A percentile compares a stretch with the other conserved stretches of the same genome.
Conservation (phyloP, 2,797 vertebrate genomes). For the Pseudotriccus pelzelni region DNA sequence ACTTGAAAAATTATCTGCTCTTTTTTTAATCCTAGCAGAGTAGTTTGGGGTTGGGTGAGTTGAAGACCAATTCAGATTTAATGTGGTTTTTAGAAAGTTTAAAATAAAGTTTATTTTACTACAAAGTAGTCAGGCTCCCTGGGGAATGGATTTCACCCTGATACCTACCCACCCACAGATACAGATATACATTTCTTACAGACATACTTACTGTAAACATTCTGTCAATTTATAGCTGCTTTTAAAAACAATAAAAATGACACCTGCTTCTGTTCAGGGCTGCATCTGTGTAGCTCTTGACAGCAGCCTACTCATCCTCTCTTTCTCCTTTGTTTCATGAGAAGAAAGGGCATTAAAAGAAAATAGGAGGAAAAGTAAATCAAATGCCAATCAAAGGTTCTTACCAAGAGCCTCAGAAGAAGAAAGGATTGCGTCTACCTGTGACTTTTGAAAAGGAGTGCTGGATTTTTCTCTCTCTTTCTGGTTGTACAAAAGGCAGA, state of each 20-base stretch:
- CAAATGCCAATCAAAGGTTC: neutral
- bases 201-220: neutral
- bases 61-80: neutral
- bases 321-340: neutral
- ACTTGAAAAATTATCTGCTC: fast-evolving
- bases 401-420: neutral
- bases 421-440: neutral
- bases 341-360: neutral
- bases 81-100: neutral
- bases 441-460: neutral
- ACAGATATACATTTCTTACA: neutral
- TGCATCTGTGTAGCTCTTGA: neutral
- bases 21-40: neutral
- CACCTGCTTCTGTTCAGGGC: neutral
- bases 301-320: neutral
- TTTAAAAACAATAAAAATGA: neutral
- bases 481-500: neutral
- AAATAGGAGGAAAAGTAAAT: neutral
- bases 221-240: neutral
- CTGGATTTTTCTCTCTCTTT: neutral
- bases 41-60: neutral
- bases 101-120: neutral
- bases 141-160: neutral
- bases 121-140: neutral
- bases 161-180: neutral